Percentiles rank a stretch among this genome's conserved stretches.
These are phyloP conservation scores for Pseudomyrmex pallidus DNA, from an alignment of 1,140 invertebrate genomes.

Conservation along the genomic window DNA sequence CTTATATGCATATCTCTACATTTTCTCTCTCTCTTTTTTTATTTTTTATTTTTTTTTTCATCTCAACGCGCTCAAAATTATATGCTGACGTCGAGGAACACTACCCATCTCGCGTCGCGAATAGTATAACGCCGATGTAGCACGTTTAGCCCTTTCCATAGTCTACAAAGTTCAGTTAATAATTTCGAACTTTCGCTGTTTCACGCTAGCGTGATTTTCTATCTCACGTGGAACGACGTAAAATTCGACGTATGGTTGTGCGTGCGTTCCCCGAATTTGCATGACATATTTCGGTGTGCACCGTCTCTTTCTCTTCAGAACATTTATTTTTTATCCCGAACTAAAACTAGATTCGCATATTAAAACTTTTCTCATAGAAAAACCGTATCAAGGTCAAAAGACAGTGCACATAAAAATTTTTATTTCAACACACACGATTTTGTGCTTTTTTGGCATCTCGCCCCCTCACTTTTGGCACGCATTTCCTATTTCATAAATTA, in stretches of 20 bases:
- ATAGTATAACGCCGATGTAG: slow-evolving; percentile 32
- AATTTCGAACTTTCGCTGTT: slow-evolving; percentile 42
- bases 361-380: no score
- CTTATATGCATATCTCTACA: no score
- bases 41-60: not conserved
- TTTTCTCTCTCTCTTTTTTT: not conserved
- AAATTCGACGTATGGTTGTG: slow-evolving; percentile 18
- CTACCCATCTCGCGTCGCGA: no score
- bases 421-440: no score
- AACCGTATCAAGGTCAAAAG: no score
- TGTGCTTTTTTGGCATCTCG: no score
- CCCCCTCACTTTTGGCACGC: no score
- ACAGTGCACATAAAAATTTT: no score
- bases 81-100: slow-evolving; percentile 24
- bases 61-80: not conserved
- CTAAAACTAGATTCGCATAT: no score
- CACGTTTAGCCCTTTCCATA: slow-evolving; percentile 8
- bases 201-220: slow-evolving; percentile 36
- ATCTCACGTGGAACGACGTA: slow-evolving; percentile 8
- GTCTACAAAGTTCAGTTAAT: slow-evolving; percentile 58
- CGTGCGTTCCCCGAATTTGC: slow-evolving; percentile 7
- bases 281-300: not conserved
- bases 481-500: no score
- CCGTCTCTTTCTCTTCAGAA: not conserved
- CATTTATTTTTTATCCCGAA: no score